Base-by-base conservation (phyloP, 64 coral and sea anemone genomes). In the Platygyra sinensis region DNA sequence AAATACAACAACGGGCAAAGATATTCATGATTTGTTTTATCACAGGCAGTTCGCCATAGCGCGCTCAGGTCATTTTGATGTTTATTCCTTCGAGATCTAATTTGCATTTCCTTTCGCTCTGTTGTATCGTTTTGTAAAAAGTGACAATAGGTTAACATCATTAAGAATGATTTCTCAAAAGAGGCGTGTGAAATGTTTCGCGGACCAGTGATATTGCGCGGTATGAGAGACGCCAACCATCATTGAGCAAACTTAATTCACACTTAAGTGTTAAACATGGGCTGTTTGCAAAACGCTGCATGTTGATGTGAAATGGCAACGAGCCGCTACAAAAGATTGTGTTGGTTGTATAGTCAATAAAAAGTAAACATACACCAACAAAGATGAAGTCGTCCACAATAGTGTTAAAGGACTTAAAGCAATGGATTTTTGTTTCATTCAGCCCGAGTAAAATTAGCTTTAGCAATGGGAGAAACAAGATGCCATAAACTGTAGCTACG, bases 341-440 rank as follows among this genome's bases (percentile, higher is more conserved):
- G 24, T 67, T 85, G 19, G 63, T 25, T 85, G 81, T 69, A 69
- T 72, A 25, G 39, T 69, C 8, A 85, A 85, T 85, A 50, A 15
- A 67, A 72, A 30, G 36, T 85, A 38, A 85, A 85, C 62, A 85
- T 46, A n/a, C n/a, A 42, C n/a, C 62, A 67, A 83, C 62, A 83
- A 67, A 83, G 22, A 16, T 85, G 19, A 72, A 50, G 50, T 85
- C 33, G 36, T 18, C 39, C 13, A 85, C 81, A 84, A 84, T 85
- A 39, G 38, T 18, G 8, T 52, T 85, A 71, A 27, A 85, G 60
- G 67, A 85, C 24, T 67, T 64, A 5, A 46, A 51, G 49, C 63
- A 85, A 85, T 65, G 3, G 20, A n/a, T 16, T 49, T 61, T 83
- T 64, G 59, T 79, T 55, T 7, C 12, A n/a, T 8, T 64, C 16